Evolutionary conservation across 2,797 vertebrate species (phyloP).

Genomic region (Molothrus aeneus): DNA sequence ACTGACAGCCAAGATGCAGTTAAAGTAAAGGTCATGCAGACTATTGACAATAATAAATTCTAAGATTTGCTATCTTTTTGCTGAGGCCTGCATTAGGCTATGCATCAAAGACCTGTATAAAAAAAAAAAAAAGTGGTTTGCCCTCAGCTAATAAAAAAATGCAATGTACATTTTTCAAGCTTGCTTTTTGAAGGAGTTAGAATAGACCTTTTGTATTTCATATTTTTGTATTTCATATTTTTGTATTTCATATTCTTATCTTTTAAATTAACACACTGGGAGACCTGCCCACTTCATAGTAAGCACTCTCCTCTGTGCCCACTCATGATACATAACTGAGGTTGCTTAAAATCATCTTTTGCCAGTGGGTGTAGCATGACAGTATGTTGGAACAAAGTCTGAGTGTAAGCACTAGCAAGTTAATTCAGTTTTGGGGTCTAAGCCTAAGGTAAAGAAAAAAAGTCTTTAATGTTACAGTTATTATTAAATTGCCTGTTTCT

Average conservation of each 20-base stretch:
- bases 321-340: neutral
- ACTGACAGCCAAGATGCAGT: constrained; percentile 79
- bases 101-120: constrained; percentile 65
- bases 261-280: constrained; percentile 30
- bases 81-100: constrained; percentile 61
- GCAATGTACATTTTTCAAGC: constrained; percentile 43
- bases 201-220: neutral
- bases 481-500: neutral
- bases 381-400: constrained; percentile 18
- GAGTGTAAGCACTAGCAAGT: neutral
- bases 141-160: constrained; percentile 39
- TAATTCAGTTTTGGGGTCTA: constrained; percentile 20
- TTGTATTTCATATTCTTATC: neutral
- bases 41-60: constrained; percentile 84
- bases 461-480: neutral
- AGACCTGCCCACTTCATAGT: neutral
- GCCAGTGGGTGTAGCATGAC: neutral
- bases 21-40: constrained; percentile 80
- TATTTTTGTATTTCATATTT: neutral
- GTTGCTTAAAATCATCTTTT: constrained; percentile 20
- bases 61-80: constrained; percentile 79
- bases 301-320: neutral
- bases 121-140: neutral
- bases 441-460: neutral
- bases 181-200: constrained; percentile 40